These are phyloP conservation scores for Caenorhabditis sp. DNA, from an alignment of 2,888 invertebrate genomes.

Conservation along the genomic window DNA sequence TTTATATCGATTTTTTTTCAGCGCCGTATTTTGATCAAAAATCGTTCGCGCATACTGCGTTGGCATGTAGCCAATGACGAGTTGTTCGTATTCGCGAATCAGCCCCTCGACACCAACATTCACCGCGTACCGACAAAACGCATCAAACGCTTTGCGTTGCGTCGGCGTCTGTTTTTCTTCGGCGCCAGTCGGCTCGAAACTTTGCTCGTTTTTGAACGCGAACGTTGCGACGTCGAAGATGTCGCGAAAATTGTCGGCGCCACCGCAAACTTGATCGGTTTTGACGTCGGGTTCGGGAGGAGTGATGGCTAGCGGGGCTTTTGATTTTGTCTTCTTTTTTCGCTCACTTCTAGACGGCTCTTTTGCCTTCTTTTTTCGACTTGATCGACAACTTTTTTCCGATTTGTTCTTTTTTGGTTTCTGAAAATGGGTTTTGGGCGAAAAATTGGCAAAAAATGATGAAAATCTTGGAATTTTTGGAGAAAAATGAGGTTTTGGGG, in stretches of 20 bases:
- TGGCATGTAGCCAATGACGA: not conserved
- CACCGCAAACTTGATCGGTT: not conserved
- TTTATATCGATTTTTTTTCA: conserved; percentile 14
- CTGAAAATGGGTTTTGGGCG: not conserved
- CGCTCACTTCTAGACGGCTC: not conserved
- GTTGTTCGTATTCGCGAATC: not conserved
- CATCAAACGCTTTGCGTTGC: conserved; percentile 21
- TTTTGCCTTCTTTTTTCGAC: not conserved
- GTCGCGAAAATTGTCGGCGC: not conserved
- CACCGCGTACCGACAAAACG: conserved; percentile 6
- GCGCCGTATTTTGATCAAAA: conserved; percentile 5
- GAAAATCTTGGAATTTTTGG: too few relatives aligned
- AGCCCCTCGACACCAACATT: conserved; percentile 14
- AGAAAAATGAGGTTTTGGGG: too few relatives aligned
- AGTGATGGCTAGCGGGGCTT: not conserved
- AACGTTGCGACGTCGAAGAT: conserved; percentile 20
- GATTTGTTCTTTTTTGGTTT: not conserved
- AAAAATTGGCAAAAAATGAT: too few relatives aligned
- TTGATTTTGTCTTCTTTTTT: not conserved
- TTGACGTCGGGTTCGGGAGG: not conserved
- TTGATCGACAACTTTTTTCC: not conserved
- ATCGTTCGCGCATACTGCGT: not conserved
- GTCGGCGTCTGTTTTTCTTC: not conserved
- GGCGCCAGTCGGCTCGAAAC: conserved; percentile 10
- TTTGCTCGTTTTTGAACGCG: conserved; percentile 14